Base-by-base conservation (phyloP, 2,113 vertebrate species). In the Genyomyrus donnyi region DNA sequence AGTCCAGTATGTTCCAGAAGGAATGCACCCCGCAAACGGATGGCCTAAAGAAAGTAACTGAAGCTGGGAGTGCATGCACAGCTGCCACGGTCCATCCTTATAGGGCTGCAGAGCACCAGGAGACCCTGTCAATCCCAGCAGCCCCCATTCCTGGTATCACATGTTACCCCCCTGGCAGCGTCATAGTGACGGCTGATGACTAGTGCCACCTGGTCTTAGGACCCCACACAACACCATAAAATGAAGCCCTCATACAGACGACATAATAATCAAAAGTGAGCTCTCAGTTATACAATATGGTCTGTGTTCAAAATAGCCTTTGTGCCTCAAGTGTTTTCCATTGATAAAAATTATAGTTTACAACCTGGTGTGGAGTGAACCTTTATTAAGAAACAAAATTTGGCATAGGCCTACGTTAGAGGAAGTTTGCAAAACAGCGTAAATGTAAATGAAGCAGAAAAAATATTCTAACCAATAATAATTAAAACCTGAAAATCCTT, bases 1-100 rank as follows among this genome's bases (percentile, higher is more conserved):
- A 91, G 91, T 94, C 93, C 87, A 93, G 96, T 96, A 96, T 52
- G 91, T 95, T 96, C 96, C 92, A 96, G 96, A 96, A 95, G 91
- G 92, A 93, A 93, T 88, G 91, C 90, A 92, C 93, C 90, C 46
- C 5, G 50, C 89, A 53, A 89, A 80, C 5, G 90, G 91, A 87
- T 89, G 92, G 90, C 50, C 90, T 58, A 87, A 21, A 89, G 88
- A 88, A 13, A 88, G 88, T 90, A 91, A 42, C 89, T 48, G 83
- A 21, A 35, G 49, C 87, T 89, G 88, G 87, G 84, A 53, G 90
- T 89, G 31, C 56, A 6, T 83, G 11, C 89, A 88, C 90, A 92
- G 93, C 91, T 94, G 94, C 93, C 91, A 92, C 91, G 46, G 91
- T 93, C 91, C 95, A 93, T 91, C 96, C 96, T 94, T 96, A 89